Base-by-base conservation (phyloP, 1,140 invertebrate genomes). In the Cotesia glomerata region DNA sequence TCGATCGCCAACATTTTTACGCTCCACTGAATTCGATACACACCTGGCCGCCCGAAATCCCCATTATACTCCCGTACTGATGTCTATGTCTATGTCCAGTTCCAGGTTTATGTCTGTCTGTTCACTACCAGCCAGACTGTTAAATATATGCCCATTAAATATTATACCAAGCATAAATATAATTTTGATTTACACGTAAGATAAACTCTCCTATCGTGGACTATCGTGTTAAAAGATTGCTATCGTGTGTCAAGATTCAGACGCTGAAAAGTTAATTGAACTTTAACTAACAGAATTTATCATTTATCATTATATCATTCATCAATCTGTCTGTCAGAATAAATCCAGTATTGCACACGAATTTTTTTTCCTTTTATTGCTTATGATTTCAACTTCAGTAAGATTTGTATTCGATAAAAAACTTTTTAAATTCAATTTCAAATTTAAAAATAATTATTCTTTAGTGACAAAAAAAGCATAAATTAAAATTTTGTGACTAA, bases 1-100 rank as follows among this genome's bases (percentile, higher is more conserved):
- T 64, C 49, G 62, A 61, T 56, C 51, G n/a, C 9, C 18, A 36
- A 3, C 32, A 71, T 71, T 71, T 71, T 71, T 64, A 71, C 45
- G 61, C 61, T 9, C 34, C 11, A 51, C 49, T 71, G 61, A 63
- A 71, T 59, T 16, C 54, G 49, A 39, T 16, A 51, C 14, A 49
- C 16, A 18, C n/a, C 52, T 18, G n/a, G 52, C 34, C 34, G 32
- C 14, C 34, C 39, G 8, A 51, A 49, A 65, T 65, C n/a, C 35
- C 39, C 61, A 65, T 26, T 26, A 26, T 26, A 26, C 26, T 26
- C 26, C 26, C 26, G 26, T 26, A 26, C 26, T 26, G 26, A 26
- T 26, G 26, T 26, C 26, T 26, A 26, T 26, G 26, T 26, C 26
- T 26, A 26, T 26, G 26, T 26, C 26, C 26, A 26, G 26, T 26